Base-by-base conservation (phyloP, 2,888 invertebrate genomes). In the Melangyna quadrimaculata region DNA sequence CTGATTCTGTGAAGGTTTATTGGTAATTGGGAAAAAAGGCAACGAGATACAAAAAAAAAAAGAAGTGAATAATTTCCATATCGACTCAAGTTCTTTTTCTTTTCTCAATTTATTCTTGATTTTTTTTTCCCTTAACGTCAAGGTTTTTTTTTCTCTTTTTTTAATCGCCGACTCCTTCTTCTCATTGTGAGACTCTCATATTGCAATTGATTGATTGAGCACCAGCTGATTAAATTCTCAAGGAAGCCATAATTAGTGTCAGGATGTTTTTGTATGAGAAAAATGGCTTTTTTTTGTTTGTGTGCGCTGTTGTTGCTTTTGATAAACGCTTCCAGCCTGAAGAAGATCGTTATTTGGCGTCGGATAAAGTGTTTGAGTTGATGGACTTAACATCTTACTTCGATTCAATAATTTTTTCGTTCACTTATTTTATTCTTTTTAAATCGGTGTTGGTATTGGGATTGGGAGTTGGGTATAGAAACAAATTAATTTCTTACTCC, bases 231-330 rank as follows among this genome's bases (percentile, higher is more conserved):
- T 86, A 81, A 86, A 78, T 86, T 86, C 81, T 81, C 86, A 86
- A 86, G 86, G 86, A 86, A 86, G 86, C 80, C 81, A 73, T 86
- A 86, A 86, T 86, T 81, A 80, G 86, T 86, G 86, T 86, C 86
- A 81, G 78, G 78, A 80, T 86, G 61, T 45, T 43, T 63, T 67
- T 67, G 65, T 77, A 77, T 73, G 77, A 80, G 73, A 22, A 78
- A 57, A 81, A 80, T 63, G 70, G 40, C 22, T 40, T 77, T 81
- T 81, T 72, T 55, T 53, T 67, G 1, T 22, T 22, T 14, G 2
- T 17, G 14, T 7, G n/a, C 72, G 19, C 37, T 75, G 72, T 80
- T 69, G 67, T 37, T 29, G 27, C 17, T 12, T 45, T 45, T 67
- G 35, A 67, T 67, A 12, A 51, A 48, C 51, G 37, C 19, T 24